phyloP scores from a whole-genome alignment of 2,888 invertebrate genomes.

The Psylliodes chrysocephalus region DNA sequence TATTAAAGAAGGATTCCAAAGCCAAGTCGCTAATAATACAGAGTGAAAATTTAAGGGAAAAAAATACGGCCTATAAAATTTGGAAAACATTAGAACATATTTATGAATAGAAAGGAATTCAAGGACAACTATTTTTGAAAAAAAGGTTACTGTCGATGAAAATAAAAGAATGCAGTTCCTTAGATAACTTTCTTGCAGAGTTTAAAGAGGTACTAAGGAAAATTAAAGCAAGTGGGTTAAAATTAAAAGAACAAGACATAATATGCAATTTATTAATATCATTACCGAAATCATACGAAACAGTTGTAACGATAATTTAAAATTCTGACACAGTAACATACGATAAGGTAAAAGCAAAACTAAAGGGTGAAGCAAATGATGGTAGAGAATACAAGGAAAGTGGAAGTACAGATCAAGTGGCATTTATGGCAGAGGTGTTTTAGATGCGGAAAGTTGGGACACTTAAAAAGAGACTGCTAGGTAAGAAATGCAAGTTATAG shows the following conservation, averaged over 20 bases:
- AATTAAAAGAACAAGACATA: slow-evolving; percentile 32
- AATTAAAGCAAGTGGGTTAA: slow-evolving; percentile 26
- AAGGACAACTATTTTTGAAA: slow-evolving; percentile 27
- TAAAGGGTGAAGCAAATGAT: neutral
- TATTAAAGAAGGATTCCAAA: neutral
- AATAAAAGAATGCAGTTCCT: slow-evolving; percentile 14
- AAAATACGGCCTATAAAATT: slow-evolving; percentile 32
- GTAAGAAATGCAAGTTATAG: too few relatives aligned
- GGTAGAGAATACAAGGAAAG: neutral
- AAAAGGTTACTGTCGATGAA: slow-evolving; percentile 30
- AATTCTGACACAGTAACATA: slow-evolving; percentile 25
- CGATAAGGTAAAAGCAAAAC: slow-evolving; percentile 23
- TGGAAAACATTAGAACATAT: slow-evolving; percentile 26
- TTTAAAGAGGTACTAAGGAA: slow-evolving; percentile 36
- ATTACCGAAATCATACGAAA: slow-evolving; percentile 40
- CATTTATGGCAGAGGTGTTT: slow-evolving; percentile 15
- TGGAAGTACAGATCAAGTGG: neutral
- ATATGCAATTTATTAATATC: slow-evolving; percentile 32
- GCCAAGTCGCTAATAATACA: slow-evolving; percentile 19
- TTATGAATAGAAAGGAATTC: slow-evolving; percentile 33
- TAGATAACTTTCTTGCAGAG: slow-evolving; percentile 29
- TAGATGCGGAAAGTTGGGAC: slow-evolving; percentile 19
- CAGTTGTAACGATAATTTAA: slow-evolving; percentile 35
- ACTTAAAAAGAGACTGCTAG: slow-evolving; percentile 9
- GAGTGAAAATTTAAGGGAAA: slow-evolving; percentile 30